Evolutionary conservation across 1,140 invertebrate genomes (phyloP).

Genomic region (Ips nitidus): DNA sequence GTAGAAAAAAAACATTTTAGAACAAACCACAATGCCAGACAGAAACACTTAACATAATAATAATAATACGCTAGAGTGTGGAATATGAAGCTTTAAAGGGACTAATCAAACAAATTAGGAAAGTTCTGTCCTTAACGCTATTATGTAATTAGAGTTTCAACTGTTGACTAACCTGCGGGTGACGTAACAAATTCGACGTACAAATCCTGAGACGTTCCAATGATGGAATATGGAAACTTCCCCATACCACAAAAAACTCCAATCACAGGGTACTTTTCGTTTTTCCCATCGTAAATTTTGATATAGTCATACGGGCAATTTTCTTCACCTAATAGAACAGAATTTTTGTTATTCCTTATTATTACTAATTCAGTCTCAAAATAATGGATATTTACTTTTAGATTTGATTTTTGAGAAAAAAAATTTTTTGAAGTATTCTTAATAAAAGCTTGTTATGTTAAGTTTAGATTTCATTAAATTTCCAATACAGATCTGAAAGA

Average conservation of each 20-base stretch:
- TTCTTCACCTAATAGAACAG: constrained; percentile 63
- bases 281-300: constrained; percentile 86
- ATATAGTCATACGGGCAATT: constrained; percentile 91
- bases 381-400: background rate
- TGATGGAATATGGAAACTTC: constrained; percentile 91
- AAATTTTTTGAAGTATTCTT: background rate
- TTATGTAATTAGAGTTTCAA: background rate
- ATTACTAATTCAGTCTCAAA: constrained; percentile 13
- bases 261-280: constrained; percentile 81
- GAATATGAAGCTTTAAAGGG: no score
- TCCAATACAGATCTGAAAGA: no score
- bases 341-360: background rate
- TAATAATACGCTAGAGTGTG: no score
- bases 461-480: no score
- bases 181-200: constrained; percentile 91
- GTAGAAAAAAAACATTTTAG: no score
- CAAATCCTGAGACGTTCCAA: constrained; percentile 85
- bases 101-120: background rate
- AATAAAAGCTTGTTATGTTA: no score
- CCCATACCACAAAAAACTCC: constrained; percentile 92
- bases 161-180: constrained; percentile 62
- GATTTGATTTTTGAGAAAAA: background rate
- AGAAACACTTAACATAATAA: no score
- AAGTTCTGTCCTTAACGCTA: background rate
- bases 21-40: no score